Evolutionary conservation across 1,140 invertebrate genomes (phyloP), one percentile per base, ranked within the genome.

Genomic region (Magallana ariakensis): DNA sequence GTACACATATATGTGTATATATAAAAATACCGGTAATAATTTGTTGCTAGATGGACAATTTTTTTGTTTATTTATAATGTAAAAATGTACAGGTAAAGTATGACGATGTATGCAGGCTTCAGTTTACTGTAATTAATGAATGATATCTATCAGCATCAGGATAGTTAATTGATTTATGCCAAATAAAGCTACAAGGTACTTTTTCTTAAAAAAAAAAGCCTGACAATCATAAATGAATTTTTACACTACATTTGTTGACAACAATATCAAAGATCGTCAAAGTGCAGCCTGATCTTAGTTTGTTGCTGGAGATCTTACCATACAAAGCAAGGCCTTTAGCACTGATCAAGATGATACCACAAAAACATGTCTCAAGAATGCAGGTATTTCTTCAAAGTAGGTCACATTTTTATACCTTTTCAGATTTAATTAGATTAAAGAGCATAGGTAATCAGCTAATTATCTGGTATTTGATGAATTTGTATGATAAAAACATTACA

Each of bases 391-490:
- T 70, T 26, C 66, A 22, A 70, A 22, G 66, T 70, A 22, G 66
- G 66, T 70, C 66, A 70, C 22, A 19, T 70, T 70, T 70, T 19
- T 19, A 22, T 70, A 70, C 26, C 66, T 26, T 70, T 70, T 13
- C 22, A 70, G 66, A 19, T 70, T 70, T 70, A 70, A 70, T 70
- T 70, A 70, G 19, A 70, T 70, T 11, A 22, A 70, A 70, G 19
- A 70, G 66, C 22, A 22, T 8, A 26, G 66, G 33, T 70, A 70
- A 70, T 70, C 66, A 70, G 66, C 22, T 70, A 70, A 70, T 70
- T 70, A 70, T 70, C 66, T 70, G 66, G 66, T 26, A 70, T 70
- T 26, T 70, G 66, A 70, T 70, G 66, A 70, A 70, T 70, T 70
- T 26, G 26, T 70, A 10, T 26, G 66, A 70, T 70, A 70, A 11